A percentile compares a stretch with the other conserved stretches of the same genome.
phyloP scores from a whole-genome alignment of 2,888 invertebrate genomes.

The Meta bourneti region DNA sequence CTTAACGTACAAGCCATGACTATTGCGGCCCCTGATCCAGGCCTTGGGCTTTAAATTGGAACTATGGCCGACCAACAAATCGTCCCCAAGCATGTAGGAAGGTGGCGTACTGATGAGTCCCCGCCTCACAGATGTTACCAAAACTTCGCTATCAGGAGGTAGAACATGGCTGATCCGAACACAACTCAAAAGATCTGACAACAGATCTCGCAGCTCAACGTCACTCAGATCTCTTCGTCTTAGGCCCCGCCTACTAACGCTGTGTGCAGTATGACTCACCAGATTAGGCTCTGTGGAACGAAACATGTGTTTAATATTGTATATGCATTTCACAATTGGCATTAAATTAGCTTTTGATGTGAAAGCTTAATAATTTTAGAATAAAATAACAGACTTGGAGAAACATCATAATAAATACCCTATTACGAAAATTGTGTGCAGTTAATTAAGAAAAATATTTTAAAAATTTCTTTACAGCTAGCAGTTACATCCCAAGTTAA shows the following conservation, averaged over 20 bases:
- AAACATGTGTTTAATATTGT: background rate
- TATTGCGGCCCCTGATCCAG: constrained; percentile 77
- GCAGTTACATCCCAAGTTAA: too few species aligned
- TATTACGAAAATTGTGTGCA: too few species aligned
- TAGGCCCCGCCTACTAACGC: constrained; percentile 91
- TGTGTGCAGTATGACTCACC: constrained; percentile 94
- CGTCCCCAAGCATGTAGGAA: constrained; percentile 90
- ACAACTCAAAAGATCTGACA: constrained; percentile 90
- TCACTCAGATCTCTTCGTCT: constrained; percentile 90
- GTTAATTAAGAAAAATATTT: too few species aligned
- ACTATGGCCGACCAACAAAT: constrained; percentile 81
- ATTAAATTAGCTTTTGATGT: background rate
- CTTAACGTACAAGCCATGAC: constrained; percentile 80
- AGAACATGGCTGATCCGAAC: constrained; percentile 94
- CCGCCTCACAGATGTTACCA: constrained; percentile 85
- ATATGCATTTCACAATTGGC: background rate
- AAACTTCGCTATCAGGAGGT: constrained; percentile 89
- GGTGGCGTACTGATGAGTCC: constrained; percentile 91
- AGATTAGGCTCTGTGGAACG: constrained; percentile 89
- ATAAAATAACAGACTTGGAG: background rate
- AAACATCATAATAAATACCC: background rate
- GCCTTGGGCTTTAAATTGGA: constrained; percentile 73
- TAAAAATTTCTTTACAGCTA: too few species aligned
- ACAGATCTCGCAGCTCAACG: constrained; percentile 90
- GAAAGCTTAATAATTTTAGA: background rate